A percentile compares a stretch with the other conserved stretches of the same genome.
These are phyloP conservation scores for Neolamprologus brichardi DNA, from an alignment of 2,113 vertebrate genomes.

Conservation along the genomic window DNA sequence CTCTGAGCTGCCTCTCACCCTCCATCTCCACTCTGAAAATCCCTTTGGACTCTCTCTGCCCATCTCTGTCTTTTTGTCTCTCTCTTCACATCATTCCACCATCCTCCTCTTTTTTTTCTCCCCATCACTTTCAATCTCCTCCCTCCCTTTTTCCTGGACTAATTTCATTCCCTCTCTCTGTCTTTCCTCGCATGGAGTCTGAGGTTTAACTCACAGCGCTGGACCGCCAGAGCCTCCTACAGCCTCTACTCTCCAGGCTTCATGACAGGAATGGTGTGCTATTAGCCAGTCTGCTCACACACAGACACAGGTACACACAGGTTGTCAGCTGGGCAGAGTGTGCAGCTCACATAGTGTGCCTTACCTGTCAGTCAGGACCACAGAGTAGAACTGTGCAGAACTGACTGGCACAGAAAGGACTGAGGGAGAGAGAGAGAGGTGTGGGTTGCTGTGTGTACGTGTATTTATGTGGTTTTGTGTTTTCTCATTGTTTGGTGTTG, in stretches of 20 bases:
- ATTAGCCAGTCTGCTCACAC: slow-evolving; percentile 35
- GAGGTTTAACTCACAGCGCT: slow-evolving; percentile 14
- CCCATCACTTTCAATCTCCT: slow-evolving; percentile 34
- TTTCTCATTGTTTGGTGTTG: neutral
- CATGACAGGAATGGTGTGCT: slow-evolving; percentile 19
- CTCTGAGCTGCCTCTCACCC: neutral
- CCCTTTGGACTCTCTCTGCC: neutral
- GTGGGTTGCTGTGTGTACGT: neutral
- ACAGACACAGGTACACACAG: neutral
- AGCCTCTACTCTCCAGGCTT: slow-evolving; percentile 14
- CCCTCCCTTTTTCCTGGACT: slow-evolving; percentile 8
- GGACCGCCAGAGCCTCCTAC: neutral
- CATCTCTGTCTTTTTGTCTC: neutral
- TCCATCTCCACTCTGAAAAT: neutral
- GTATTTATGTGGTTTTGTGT: neutral
- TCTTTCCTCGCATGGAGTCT: neutral
- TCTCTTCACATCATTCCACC: neutral
- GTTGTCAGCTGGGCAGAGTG: slow-evolving; percentile 8
- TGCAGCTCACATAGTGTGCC: neutral
- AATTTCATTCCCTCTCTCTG: slow-evolving; percentile 21
- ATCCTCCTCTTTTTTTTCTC: neutral
- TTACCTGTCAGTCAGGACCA: slow-evolving; percentile 34
- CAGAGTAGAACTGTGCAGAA: slow-evolving; percentile 26
- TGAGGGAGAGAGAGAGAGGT: neutral
- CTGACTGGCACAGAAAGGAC: neutral